These are phyloP conservation scores for Rhinogobio ventralis DNA, from an alignment of 2,797 vertebrate genomes.

Conservation along the genomic window DNA sequence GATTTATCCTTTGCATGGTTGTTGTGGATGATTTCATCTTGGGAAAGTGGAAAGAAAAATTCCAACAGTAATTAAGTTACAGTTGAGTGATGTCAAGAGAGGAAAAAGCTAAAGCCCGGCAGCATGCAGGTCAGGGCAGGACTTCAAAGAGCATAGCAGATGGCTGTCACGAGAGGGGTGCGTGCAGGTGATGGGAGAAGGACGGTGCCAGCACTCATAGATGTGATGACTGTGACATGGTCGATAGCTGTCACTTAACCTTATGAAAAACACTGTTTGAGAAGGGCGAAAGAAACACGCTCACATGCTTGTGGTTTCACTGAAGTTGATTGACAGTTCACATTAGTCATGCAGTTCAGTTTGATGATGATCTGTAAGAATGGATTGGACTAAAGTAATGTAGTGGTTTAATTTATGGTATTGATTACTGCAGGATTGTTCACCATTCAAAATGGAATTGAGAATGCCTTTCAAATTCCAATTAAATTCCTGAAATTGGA, in stretches of 20 bases:
- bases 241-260: constrained; percentile 53
- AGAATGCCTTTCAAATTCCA: neutral
- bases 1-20: constrained; percentile 5
- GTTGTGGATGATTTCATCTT: constrained; percentile 42
- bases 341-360: constrained; percentile 2
- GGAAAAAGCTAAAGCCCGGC: constrained; percentile 20
- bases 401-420: neutral
- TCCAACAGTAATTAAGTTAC: neutral
- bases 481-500: neutral
- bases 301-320: neutral
- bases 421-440: neutral
- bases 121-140: constrained; percentile 25
- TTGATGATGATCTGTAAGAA: neutral
- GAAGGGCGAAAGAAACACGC: constrained; percentile 27
- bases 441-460: neutral
- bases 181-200: constrained; percentile 1
- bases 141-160: constrained; percentile 38
- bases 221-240: constrained; percentile 37
- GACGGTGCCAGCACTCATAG: constrained; percentile 31
- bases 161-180: constrained; percentile 36
- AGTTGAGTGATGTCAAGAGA: constrained; percentile 51
- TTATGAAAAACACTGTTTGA: constrained; percentile 53
- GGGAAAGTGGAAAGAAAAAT: constrained; percentile 5
- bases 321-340: neutral
- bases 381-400: neutral